phyloP scores from a whole-genome alignment of 2,113 vertebrate species.

The Phoxinus phoxinus region DNA sequence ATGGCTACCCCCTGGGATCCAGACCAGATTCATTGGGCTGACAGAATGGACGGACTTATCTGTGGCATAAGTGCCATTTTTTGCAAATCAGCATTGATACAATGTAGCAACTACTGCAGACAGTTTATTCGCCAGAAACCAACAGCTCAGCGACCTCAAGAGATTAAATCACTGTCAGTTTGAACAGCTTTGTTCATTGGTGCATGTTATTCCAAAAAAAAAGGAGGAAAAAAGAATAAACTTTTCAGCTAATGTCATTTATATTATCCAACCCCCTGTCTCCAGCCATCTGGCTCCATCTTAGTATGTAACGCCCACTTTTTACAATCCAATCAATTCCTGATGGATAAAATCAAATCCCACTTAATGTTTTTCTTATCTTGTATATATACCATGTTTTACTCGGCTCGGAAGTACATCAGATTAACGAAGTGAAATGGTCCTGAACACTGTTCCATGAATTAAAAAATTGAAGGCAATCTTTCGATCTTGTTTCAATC shows the following conservation, averaged over 20 bases:
- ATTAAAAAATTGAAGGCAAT: background rate
- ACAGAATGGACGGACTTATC: background rate
- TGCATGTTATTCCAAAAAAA: background rate
- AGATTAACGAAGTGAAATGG: constrained; percentile 1
- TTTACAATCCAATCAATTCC: background rate
- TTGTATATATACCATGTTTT: background rate
- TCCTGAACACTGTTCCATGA: background rate
- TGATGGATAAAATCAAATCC: background rate
- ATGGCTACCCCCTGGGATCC: background rate
- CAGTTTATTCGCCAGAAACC: background rate
- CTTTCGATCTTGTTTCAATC: constrained; percentile 1
- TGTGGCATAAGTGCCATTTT: background rate
- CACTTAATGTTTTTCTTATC: background rate
- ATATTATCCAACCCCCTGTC: constrained; percentile 21
- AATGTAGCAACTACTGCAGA: background rate
- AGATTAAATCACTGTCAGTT: background rate
- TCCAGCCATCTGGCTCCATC: constrained; percentile 3
- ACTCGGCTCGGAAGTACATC: background rate
- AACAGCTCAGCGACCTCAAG: background rate
- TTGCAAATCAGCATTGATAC: background rate
- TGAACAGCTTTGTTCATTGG: background rate
- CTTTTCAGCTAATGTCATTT: constrained; percentile 5
- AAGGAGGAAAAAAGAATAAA: background rate
- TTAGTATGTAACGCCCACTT: background rate
- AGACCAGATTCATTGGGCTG: background rate